These are phyloP conservation scores for Ricordea florida DNA, from an alignment of 92 coral and sea anemone species.

Conservation along the genomic window DNA sequence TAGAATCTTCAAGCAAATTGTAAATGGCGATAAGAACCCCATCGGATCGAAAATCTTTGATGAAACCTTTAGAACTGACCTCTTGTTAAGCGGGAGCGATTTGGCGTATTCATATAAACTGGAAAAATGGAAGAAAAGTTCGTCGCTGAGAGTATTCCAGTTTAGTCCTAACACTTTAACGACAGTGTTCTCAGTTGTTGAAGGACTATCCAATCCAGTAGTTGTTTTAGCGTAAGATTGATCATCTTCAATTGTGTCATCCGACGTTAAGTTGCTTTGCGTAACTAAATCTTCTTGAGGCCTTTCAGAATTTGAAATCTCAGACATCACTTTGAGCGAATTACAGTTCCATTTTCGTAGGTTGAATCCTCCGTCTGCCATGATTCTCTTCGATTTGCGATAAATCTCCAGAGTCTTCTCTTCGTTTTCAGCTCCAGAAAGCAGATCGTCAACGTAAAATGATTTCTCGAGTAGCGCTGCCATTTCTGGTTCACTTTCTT, in stretches of 20 bases:
- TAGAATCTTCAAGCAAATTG: slow-evolving; percentile 53
- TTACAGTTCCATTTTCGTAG: slow-evolving; percentile 71
- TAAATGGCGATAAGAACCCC: slow-evolving; percentile 62
- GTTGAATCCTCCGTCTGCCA: slow-evolving; percentile 54
- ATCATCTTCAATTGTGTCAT: slow-evolving; percentile 29
- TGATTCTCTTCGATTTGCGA: slow-evolving; percentile 14
- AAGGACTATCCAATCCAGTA: slow-evolving; percentile 29
- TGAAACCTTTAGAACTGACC: slow-evolving; percentile 67
- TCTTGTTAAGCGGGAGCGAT: slow-evolving; percentile 65
- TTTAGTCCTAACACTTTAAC: neutral
- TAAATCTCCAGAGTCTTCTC: slow-evolving; percentile 30
- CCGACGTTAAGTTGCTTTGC: neutral
- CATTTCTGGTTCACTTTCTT: slow-evolving; percentile 46
- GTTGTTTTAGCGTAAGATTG: slow-evolving; percentile 34
- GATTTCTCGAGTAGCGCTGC: slow-evolving; percentile 26
- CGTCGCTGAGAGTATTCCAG: slow-evolving; percentile 21
- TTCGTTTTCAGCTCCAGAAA: slow-evolving; percentile 25
- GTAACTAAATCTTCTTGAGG: slow-evolving; percentile 1
- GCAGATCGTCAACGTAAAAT: no score
- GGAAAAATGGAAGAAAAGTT: slow-evolving; percentile 32
- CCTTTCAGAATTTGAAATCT: neutral
- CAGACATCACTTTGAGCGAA: neutral
- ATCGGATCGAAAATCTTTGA: slow-evolving; percentile 75
- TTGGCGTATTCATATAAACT: slow-evolving; percentile 32
- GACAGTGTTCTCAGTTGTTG: neutral